A percentile compares a stretch with the other conserved stretches of the same genome.
These are phyloP conservation scores for Solenopsis invicta DNA, from an alignment of 1,140 invertebrate genomes.

Conservation along the genomic window DNA sequence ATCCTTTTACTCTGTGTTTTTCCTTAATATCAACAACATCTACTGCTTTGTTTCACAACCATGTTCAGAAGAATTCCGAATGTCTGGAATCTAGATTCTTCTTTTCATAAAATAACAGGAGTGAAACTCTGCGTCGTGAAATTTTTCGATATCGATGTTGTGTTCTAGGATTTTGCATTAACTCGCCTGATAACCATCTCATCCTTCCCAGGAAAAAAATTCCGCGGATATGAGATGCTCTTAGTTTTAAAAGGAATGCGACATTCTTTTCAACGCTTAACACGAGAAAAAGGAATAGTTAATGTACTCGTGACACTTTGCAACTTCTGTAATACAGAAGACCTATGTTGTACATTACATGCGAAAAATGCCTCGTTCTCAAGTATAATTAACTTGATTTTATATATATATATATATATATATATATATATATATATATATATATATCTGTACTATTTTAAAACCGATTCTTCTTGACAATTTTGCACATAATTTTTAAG, in stretches of 20 bases:
- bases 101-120: not conserved
- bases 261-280: not conserved
- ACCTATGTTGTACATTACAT: not conserved
- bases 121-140: not conserved
- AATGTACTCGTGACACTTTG: not conserved
- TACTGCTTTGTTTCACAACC: not conserved
- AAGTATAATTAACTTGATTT: not conserved
- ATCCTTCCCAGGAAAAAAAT: constrained; percentile 14
- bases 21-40: constrained; percentile 3
- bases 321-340: not conserved
- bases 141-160: constrained; percentile 42
- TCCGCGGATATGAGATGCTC: not conserved
- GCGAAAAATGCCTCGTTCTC: not conserved
- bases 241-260: not conserved
- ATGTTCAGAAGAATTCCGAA: not conserved
- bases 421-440: too few species aligned
- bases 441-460: not conserved
- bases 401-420: too few species aligned
- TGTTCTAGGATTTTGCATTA: not conserved
- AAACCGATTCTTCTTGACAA: too few species aligned
- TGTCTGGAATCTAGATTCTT: not conserved
- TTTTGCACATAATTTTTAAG: not conserved
- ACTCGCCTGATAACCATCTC: constrained; percentile 6
- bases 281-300: constrained; percentile 14
- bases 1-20: not conserved